Evolutionary conservation across 2,113 vertebrate genomes (phyloP).

Genomic region (Brevimyrus niger): DNA sequence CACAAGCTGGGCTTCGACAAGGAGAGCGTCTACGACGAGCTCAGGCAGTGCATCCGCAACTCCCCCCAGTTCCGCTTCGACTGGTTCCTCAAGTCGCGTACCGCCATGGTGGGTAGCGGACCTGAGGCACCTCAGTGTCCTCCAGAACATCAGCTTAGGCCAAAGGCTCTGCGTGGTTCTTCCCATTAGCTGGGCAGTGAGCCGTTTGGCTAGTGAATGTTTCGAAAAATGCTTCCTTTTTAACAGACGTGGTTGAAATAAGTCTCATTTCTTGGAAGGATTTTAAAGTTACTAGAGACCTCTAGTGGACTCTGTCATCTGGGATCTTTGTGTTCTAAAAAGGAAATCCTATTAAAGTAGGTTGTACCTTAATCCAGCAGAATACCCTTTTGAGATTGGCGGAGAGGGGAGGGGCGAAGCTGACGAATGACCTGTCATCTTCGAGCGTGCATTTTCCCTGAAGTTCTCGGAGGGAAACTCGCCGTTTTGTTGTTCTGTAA

Average conservation of each 20-base stretch:
- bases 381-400: background rate
- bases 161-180: background rate
- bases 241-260: background rate
- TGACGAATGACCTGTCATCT: background rate
- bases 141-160: background rate
- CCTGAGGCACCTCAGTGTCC: background rate
- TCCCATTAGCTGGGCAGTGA: background rate
- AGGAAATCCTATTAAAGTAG: background rate
- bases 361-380: background rate
- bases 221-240: background rate
- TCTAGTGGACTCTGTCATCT: background rate
- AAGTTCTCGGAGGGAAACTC: background rate
- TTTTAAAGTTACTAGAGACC: background rate
- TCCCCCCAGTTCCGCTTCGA: conserved; percentile 97
- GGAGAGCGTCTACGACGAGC: conserved; percentile 94
- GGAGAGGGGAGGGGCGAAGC: background rate
- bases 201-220: background rate
- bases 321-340: background rate
- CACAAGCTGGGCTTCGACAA: conserved; percentile 97
- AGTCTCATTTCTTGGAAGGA: background rate
- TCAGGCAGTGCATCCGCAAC: conserved; percentile 93
- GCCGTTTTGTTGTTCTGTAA: background rate
- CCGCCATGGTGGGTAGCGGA: conserved; percentile 75
- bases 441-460: background rate
- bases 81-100: conserved; percentile 98